These are phyloP conservation scores for Caranx ignobilis DNA, from an alignment of 2,113 vertebrate genomes.

Conservation along the genomic window DNA sequence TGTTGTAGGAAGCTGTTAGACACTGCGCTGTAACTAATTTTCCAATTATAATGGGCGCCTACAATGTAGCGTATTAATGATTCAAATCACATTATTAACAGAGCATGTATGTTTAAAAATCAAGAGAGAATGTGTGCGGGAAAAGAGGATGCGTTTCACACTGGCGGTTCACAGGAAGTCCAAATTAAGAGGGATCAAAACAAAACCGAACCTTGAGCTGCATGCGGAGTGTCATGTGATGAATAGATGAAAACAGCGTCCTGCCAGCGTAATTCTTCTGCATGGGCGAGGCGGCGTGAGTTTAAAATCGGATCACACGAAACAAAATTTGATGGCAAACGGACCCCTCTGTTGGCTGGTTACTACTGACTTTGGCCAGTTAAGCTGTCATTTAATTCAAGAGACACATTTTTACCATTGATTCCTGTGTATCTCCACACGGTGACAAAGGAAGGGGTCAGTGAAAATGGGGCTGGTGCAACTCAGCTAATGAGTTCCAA, in stretches of 20 bases:
- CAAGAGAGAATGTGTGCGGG: constrained; percentile 18
- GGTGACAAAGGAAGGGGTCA: neutral
- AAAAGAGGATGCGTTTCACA: constrained; percentile 47
- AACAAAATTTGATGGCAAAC: neutral
- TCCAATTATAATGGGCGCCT: constrained; percentile 72
- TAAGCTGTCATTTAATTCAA: neutral
- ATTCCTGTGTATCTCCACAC: neutral
- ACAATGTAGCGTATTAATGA: constrained; percentile 72
- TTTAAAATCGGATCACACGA: neutral
- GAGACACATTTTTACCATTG: neutral
- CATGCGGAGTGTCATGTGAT: constrained; percentile 4
- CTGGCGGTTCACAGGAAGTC: constrained; percentile 48
- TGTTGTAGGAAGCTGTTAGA: constrained; percentile 76
- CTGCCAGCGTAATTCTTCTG: constrained; percentile 22
- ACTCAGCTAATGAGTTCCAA: neutral
- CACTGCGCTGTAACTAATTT: constrained; percentile 75
- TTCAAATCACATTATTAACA: constrained; percentile 73
- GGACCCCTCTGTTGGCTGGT: neutral
- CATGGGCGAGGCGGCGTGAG: constrained; percentile 14
- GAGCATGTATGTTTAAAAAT: constrained; percentile 70
- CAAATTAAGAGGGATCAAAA: constrained; percentile 53
- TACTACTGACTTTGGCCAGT: neutral
- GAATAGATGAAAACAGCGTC: constrained; percentile 38
- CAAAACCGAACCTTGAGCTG: constrained; percentile 40
- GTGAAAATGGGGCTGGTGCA: neutral